Percentiles rank a stretch among this genome's conserved stretches.
Evolutionary conservation across 2,797 vertebrate genomes (phyloP).

Genomic region (Poecilia picta): DNA sequence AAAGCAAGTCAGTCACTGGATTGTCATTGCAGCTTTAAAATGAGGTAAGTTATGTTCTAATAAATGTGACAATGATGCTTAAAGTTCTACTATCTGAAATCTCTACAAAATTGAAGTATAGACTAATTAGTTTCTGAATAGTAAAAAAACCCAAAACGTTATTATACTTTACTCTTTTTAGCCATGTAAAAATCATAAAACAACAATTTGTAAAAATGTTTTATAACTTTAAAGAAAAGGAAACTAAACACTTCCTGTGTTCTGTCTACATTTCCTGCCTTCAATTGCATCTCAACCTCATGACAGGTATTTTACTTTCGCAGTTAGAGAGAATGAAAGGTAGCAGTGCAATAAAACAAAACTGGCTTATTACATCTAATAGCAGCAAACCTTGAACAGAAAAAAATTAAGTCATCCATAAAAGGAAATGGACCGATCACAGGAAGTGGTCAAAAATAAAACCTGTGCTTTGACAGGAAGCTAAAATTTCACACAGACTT

Average conservation of each 20-base stretch:
- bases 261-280: slow-evolving; percentile 10
- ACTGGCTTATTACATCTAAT: neutral
- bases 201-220: too few species aligned
- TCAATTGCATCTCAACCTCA: neutral
- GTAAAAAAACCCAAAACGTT: neutral
- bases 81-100: neutral
- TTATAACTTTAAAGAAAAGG: neutral
- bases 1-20: slow-evolving; percentile 10
- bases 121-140: neutral
- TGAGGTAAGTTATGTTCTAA: slow-evolving; percentile 53
- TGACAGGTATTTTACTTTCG: slow-evolving; percentile 8
- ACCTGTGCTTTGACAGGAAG: slow-evolving; percentile 45
- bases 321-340: neutral
- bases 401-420: slow-evolving; percentile 27
- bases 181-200: neutral
- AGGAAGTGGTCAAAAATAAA: slow-evolving; percentile 60
- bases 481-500: slow-evolving; percentile 41
- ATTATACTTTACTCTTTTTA: neutral
- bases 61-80: neutral
- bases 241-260: neutral
- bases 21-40: slow-evolving; percentile 27
- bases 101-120: neutral
- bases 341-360: neutral
- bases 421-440: slow-evolving; percentile 34
- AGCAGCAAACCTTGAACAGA: neutral